Evolutionary conservation across 2,888 invertebrate genomes (phyloP).

Genomic region (Stegophylla sp.): DNA sequence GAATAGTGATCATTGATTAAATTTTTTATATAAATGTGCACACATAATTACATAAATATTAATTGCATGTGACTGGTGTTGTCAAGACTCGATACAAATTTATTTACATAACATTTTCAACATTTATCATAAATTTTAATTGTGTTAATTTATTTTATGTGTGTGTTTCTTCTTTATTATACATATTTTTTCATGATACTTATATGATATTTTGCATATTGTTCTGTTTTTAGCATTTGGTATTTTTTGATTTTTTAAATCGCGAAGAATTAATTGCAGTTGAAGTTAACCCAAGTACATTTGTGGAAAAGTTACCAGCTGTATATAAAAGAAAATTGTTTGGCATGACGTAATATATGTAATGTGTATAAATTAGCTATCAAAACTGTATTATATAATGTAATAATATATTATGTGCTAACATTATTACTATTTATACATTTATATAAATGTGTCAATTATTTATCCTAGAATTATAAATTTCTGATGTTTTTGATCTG

Average conservation of each 20-base stretch:
- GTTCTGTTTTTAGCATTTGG: constrained; percentile 73
- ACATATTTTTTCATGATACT: no score
- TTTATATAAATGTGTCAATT: background rate
- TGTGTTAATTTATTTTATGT: no score
- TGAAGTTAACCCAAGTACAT: constrained; percentile 75
- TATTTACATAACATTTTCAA: no score
- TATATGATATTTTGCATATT: background rate
- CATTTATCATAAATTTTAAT: no score
- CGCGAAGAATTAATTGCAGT: constrained; percentile 77
- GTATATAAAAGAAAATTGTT: constrained; percentile 74
- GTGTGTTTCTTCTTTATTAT: no score
- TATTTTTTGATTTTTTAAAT: constrained; percentile 74
- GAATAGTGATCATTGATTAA: no score
- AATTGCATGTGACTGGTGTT: no score
- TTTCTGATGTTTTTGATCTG: constrained; percentile 47
- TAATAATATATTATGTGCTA: background rate
- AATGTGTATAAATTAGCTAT: background rate
- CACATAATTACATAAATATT: no score
- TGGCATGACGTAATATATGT: constrained; percentile 65
- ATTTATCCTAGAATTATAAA: constrained; percentile 44
- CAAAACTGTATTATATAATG: constrained; percentile 7
- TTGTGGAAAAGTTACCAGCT: constrained; percentile 76
- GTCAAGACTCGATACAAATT: no score
- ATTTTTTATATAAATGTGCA: no score
- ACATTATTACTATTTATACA: background rate